Percentiles rank a stretch among this genome's conserved stretches.
These are phyloP conservation scores for Chloroclysta siterata DNA, from an alignment of 2,888 invertebrate genomes.

Conservation along the genomic window DNA sequence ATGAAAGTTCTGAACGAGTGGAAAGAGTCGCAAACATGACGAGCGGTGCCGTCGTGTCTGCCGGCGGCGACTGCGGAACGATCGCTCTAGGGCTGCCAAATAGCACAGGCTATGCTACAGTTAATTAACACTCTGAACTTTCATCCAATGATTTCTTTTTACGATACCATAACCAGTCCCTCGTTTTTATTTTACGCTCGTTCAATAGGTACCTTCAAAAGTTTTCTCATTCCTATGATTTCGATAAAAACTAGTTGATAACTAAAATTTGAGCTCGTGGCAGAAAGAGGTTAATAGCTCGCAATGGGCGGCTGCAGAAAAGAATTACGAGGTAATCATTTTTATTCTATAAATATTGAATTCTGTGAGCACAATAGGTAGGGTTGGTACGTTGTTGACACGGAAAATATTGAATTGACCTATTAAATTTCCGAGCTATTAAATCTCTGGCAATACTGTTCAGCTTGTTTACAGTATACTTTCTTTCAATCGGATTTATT, in stretches of 20 bases:
- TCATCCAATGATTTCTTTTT: constrained; percentile 26
- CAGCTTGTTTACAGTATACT: constrained; percentile 17
- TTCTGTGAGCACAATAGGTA: constrained; percentile 19
- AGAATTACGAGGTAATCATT: constrained; percentile 22
- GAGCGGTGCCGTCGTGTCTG: constrained; percentile 55
- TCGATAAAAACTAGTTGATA: not conserved
- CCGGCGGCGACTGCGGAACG: constrained; percentile 37
- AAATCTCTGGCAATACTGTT: constrained; percentile 16
- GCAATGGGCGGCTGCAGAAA: constrained; percentile 6
- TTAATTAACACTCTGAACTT: constrained; percentile 43
- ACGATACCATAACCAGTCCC: constrained; percentile 7
- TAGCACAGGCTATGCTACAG: constrained; percentile 32
- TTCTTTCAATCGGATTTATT: constrained; percentile 15
- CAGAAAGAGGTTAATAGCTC: not conserved
- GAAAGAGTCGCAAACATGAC: constrained; percentile 62
- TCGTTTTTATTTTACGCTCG: not conserved
- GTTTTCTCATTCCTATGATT: constrained; percentile 1
- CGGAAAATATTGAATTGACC: constrained; percentile 27
- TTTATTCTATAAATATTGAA: constrained; percentile 17
- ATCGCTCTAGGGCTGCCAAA: constrained; percentile 47
- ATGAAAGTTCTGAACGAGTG: constrained; percentile 59
- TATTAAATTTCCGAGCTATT: constrained; percentile 10
- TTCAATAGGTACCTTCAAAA: not conserved
- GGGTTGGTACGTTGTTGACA: constrained; percentile 20
- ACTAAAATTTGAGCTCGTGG: not conserved